Evolutionary conservation across 2,113 vertebrate species (phyloP), one percentile per base, ranked within the genome.

Genomic region (Oreocharis arfaki): DNA sequence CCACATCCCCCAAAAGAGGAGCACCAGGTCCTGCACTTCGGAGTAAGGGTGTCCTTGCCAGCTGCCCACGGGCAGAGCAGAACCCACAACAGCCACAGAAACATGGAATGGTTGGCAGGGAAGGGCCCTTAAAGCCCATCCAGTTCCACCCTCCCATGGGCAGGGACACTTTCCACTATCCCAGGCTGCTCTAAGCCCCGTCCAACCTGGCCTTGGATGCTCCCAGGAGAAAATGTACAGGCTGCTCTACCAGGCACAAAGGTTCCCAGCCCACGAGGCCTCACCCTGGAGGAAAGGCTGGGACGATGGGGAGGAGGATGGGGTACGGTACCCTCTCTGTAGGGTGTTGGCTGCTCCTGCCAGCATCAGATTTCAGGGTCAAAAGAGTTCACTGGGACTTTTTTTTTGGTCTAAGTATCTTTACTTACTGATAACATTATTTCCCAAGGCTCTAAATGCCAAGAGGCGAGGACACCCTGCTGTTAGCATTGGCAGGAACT

Each of bases 121-220:
- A 55, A 69, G 12, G 27, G 46, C 15, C 22, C 55, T 22, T 6
- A 23, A 23, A 53, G 9, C 55, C 13, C 47, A 9, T 4, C 64
- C n/a, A 11, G 37, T 19, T 3, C 55, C 53, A 11, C 24, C 61
- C 37, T 59, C 39, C 39, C n/a, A 5, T 9, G 39, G 69, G 23
- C 74, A 61, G 64, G 41, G 49, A 55, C 85, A 41, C 30, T 26
- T 55, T 1, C 10, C 56, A 3, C 16, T 2, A 0, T 2, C 37
- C 53, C 53, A 22, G 73, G 44, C 0, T 26, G n/a, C 56, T 26
- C 75, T 65, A 21, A 32, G 9, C 2, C n/a, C 47, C 0, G 0
- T 17, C 84, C 65, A 70, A 4, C 47, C 63, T 13, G 63, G 53
- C 46, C 65, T 15, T 7, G 65, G 1, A 4, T 65, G 41, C n/a